Evolutionary conservation across 1,140 invertebrate species (phyloP).

Genomic region (Hyphantria cunea): DNA sequence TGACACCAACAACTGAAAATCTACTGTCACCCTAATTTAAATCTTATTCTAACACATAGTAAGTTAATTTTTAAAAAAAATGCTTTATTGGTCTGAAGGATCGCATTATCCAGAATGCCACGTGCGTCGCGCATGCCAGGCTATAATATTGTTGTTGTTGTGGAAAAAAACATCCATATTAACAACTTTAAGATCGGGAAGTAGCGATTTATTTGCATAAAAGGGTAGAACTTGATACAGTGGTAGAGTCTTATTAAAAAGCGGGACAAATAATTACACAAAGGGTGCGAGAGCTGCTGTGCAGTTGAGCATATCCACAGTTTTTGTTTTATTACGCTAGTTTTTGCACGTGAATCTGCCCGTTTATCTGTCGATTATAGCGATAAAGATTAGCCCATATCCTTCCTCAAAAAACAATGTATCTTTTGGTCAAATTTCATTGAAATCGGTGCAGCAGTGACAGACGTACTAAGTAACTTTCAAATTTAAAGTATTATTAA

Average conservation of each 20-base stretch:
- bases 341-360: no score
- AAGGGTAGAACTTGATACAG: slow-evolving; percentile 10
- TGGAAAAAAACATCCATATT: slow-evolving; percentile 39
- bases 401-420: no score
- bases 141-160: slow-evolving; percentile 37
- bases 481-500: no score
- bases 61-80: no score
- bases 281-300: neutral
- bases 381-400: no score
- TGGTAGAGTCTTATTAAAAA: slow-evolving; percentile 4
- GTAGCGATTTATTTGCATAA: slow-evolving; percentile 15
- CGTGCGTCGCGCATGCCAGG: slow-evolving; percentile 43
- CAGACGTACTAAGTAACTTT: no score
- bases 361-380: no score
- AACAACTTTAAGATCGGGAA: slow-evolving; percentile 3
- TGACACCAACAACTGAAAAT: neutral
- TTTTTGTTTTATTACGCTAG: no score
- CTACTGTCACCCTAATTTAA: neutral
- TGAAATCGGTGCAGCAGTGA: no score
- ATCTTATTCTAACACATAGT: neutral
- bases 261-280: neutral
- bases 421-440: no score
- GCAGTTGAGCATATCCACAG: no score
- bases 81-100: neutral
- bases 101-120: slow-evolving; percentile 31